phyloP scores from a whole-genome alignment of 2,797 vertebrate species.

The Enteromius unitaeniatus region DNA sequence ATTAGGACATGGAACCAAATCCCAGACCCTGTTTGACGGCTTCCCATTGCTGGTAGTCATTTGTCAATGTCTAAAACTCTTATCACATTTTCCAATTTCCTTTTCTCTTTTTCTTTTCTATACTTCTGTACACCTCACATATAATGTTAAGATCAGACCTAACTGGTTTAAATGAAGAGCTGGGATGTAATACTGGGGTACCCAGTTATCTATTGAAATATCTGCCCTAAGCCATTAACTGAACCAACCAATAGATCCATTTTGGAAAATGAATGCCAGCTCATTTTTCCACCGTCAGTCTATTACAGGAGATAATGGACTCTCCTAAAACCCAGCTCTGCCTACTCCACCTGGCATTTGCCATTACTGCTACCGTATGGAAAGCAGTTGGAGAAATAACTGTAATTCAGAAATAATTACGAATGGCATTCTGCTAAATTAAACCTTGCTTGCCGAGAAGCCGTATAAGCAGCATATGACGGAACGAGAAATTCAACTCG shows the following conservation, averaged over 20 bases:
- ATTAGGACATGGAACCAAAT: slow-evolving; percentile 37
- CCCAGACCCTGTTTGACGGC: slow-evolving; percentile 17
- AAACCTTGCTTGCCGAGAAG: slow-evolving; percentile 36
- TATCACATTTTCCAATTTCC: neutral
- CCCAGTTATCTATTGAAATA: slow-evolving; percentile 37
- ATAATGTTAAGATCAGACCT: neutral
- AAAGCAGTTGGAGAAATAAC: slow-evolving; percentile 46
- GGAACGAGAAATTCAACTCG: slow-evolving; percentile 38
- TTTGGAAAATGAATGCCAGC: slow-evolving; percentile 40
- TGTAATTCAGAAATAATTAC: slow-evolving; percentile 51
- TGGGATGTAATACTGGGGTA: slow-evolving; percentile 18
- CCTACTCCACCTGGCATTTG: slow-evolving; percentile 45
- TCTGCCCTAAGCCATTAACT: slow-evolving; percentile 37
- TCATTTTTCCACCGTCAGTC: slow-evolving; percentile 36
- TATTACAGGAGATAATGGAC: slow-evolving; percentile 50
- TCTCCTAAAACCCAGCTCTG: slow-evolving; percentile 39
- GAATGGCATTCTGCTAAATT: slow-evolving; percentile 48
- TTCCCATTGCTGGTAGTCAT: neutral
- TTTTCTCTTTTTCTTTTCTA: neutral
- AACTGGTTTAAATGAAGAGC: slow-evolving; percentile 40
- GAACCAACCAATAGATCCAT: slow-evolving; percentile 36
- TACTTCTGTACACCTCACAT: neutral
- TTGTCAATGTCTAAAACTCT: slow-evolving; percentile 28
- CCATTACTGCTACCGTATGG: slow-evolving; percentile 27
- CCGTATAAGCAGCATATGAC: slow-evolving; percentile 29